These are phyloP conservation scores for Aricia artaxerxes DNA, from an alignment of 2,888 invertebrate genomes.

Conservation along the genomic window DNA sequence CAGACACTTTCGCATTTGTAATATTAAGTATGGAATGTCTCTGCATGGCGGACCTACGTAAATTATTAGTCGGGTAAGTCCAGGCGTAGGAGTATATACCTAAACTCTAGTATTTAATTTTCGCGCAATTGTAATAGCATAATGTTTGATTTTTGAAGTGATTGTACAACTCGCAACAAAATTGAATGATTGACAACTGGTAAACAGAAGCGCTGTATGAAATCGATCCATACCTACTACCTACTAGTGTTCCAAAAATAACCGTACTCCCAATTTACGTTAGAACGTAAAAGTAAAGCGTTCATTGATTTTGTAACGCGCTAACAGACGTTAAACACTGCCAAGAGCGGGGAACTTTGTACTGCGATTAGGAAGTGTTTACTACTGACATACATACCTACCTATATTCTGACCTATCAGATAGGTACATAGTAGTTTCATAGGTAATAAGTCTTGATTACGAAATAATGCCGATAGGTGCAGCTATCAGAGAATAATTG, in stretches of 20 bases:
- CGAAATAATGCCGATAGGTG: too few relatives aligned
- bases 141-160: too few relatives aligned
- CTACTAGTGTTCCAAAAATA: neutral
- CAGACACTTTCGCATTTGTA: too few relatives aligned
- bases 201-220: neutral
- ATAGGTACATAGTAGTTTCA: too few relatives aligned
- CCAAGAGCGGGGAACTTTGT: constrained; percentile 1
- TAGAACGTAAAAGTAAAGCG: neutral
- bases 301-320: constrained; percentile 12
- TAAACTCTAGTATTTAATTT: too few relatives aligned
- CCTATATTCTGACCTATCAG: neutral
- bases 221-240: neutral
- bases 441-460: too few relatives aligned
- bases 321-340: constrained; percentile 21
- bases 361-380: constrained; percentile 17
- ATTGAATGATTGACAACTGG: neutral
- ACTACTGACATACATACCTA: neutral
- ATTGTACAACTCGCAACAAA: neutral
- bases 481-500: too few relatives aligned
- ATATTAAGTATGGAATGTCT: too few relatives aligned
- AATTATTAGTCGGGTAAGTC: too few relatives aligned
- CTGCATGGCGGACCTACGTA: too few relatives aligned
- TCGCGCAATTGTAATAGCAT: too few relatives aligned
- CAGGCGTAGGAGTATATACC: too few relatives aligned
- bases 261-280: neutral